Base-by-base conservation (phyloP, 1,140 invertebrate species). In the Chrysomallon squamiferum region DNA sequence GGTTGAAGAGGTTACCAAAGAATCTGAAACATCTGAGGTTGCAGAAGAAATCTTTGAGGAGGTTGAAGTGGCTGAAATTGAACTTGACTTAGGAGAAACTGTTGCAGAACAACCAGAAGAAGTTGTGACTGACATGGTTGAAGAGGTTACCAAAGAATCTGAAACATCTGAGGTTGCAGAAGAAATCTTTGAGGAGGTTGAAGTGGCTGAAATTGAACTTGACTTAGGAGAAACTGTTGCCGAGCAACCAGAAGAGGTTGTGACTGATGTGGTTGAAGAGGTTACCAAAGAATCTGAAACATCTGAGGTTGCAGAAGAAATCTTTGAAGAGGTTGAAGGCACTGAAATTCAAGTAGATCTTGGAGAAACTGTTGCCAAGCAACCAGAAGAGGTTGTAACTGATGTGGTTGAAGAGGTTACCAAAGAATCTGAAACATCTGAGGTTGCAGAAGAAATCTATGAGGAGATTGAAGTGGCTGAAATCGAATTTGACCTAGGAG, bases 401-500 rank as follows among this genome's bases (percentile, higher is more conserved):
- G 63, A 72, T 45, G 67, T 70, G 32, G 32, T 57, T 33, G 79
- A 81, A 67, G 71, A 76, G 65, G 70, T 72, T 62, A 69, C 75
- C 47, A 74, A 78, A 35, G 70, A 70, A 25, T 38, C 77, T 45
- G 69, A 78, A 43, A 35, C 78, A 33, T 49, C 66, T 27, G 35
- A 38, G 15, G 68, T 72, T 52, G 68, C 66, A 59, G 29, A 59
- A 35, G 27, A n/a, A 27, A 32, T 20, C 49, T 29, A 68, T 29
- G 59, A 29, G 33, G 59, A 59, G 33, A 50, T 62, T 41, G 60
- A 65, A 52, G 59, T 64, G 9, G 66, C 71, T 32, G 71, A 68
- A 52, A 33, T 62, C 15, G 60, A 68, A 32, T 32, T 68, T 3
- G 33, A 45, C 7, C 43, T 38, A 15, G 35, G 35, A 5, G 35